Base-by-base conservation (phyloP, 2,797 vertebrate species). In the Alosa sapidissima region DNA sequence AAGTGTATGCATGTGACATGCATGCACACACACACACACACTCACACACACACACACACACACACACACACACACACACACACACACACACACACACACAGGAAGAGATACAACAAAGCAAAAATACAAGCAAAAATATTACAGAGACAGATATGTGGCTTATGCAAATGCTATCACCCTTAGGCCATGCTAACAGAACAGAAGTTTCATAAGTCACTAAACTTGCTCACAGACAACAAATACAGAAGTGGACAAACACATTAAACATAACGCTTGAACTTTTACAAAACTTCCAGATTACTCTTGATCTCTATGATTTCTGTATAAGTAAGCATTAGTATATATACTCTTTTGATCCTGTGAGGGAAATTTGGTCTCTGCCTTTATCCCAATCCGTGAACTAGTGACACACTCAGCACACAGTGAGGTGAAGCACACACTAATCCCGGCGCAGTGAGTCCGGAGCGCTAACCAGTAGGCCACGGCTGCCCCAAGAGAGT, bases 91-190 rank as follows among this genome's bases (percentile, higher is more conserved):
- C 68, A 72, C 2, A 75, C 4, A 75, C 3, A 41, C 2, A 58
- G 19, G 19, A 6, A n/a, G 19, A 55, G 54, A 55, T 4, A 24
- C 41, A 78, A 45, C 19, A 45, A 78, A 47, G 41, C 19, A 78
- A 78, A 9, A 9, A 21, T 47, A 45, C 41, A 78, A 78, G 6
- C 14, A 21, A 36, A 45, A 78, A 78, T 75, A 78, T 47, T 14
- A 75, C 68, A 45, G 16, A 72, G 72, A 47, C 72, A 78, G 72
- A 78, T 36, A 78, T 78, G 72, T 47, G 14, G 19, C 72, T 78
- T 10, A 78, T 47, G 72, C 72, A 78, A 47, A 78, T 78, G 41
- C 16, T 19, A 8, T 9, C 7, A 41, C 14, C 72, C 41, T 36
- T 13, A 78, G 36, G 14, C 72, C 36, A 78, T 45, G 41, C 16